Conservation (phyloP, 30 jellyfish, hydroid and myxozoan genomes). For the Hydractinia symbiolongicarpus region DNA sequence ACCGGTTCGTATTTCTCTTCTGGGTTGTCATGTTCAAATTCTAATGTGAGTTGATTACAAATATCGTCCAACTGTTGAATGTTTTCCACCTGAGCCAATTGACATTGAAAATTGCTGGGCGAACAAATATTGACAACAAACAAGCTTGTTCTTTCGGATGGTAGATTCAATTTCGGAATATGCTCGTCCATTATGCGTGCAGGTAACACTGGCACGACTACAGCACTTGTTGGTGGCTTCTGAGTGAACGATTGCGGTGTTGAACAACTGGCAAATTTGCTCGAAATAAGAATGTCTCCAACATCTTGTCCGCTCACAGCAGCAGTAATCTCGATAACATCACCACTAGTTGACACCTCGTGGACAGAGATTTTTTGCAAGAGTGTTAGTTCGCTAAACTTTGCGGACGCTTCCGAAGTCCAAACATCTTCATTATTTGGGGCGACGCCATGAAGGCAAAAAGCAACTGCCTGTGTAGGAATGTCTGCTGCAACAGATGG, state of each 20-base stretch:
- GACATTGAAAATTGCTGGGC: constrained; percentile 15
- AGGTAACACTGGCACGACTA: background rate
- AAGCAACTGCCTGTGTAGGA: constrained; percentile 15
- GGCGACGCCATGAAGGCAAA: background rate
- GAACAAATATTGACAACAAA: constrained; percentile 2
- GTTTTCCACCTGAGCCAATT: background rate
- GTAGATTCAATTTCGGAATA: background rate
- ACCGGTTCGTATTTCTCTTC: constrained; percentile 30
- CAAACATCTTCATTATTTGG: background rate
- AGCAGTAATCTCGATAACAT: background rate
- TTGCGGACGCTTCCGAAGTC: background rate
- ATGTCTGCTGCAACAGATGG: background rate
- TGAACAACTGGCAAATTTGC: background rate
- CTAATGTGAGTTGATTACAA: constrained; percentile 25
- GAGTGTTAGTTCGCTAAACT: background rate
- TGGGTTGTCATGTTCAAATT: background rate
- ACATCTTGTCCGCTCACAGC: background rate
- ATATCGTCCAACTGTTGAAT: background rate
- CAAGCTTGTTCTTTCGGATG: background rate
- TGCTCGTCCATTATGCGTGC: background rate
- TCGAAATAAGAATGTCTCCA: background rate
- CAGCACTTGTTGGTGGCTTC: background rate
- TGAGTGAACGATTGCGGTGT: background rate
- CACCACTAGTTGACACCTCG: background rate
- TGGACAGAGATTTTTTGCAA: background rate